These are phyloP conservation scores for Athalia cordata DNA, from an alignment of 2,888 invertebrate species.

Conservation along the genomic window DNA sequence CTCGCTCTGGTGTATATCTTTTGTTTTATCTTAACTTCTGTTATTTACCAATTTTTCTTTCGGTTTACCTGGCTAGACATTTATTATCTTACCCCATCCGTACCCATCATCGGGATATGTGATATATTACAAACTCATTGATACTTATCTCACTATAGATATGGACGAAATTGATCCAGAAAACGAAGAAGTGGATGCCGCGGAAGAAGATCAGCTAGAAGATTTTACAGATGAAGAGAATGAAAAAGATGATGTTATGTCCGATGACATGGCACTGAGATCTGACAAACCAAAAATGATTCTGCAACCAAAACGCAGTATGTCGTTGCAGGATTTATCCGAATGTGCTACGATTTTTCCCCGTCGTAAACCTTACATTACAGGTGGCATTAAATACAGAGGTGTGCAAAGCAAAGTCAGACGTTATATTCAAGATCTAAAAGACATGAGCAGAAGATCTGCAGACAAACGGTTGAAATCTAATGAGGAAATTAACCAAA, in stretches of 20 bases:
- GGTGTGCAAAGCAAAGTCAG: slow-evolving; percentile 68
- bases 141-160: not conserved
- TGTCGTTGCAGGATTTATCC: slow-evolving; percentile 67
- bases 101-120: too few species aligned
- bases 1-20: slow-evolving; percentile 36
- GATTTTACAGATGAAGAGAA: slow-evolving; percentile 47
- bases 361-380: slow-evolving; percentile 5
- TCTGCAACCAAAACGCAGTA: slow-evolving; percentile 61
- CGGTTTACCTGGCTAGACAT: too few species aligned
- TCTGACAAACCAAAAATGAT: slow-evolving; percentile 53
- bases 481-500: slow-evolving; percentile 46
- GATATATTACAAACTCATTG: not conserved
- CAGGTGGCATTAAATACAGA: slow-evolving; percentile 57
- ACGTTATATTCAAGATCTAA: slow-evolving; percentile 62
- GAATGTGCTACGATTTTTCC: slow-evolving; percentile 47
- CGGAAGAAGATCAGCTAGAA: slow-evolving; percentile 55
- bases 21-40: slow-evolving; percentile 8
- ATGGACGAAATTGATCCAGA: slow-evolving; percentile 44
- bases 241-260: slow-evolving; percentile 49
- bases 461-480: slow-evolving; percentile 45
- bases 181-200: slow-evolving; percentile 52
- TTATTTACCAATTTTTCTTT: not conserved
- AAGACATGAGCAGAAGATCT: slow-evolving; percentile 54
- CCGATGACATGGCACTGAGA: slow-evolving; percentile 57
- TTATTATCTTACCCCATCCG: not conserved